Conservation (phyloP, 2,797 vertebrate genomes). For the Characodon lateralis region DNA sequence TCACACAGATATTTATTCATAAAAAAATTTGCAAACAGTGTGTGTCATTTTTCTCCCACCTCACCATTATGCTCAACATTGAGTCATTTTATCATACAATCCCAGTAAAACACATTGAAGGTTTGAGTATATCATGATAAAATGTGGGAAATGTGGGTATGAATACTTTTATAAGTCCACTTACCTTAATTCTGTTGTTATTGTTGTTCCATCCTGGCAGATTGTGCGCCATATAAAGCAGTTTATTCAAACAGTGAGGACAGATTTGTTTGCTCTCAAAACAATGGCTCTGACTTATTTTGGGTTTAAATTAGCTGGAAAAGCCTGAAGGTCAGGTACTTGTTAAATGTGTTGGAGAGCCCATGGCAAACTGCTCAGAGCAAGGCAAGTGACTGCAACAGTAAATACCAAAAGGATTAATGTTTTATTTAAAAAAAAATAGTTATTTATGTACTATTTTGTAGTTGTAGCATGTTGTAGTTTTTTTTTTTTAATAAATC, state of each 20-base stretch:
- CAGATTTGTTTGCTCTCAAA: too few species aligned
- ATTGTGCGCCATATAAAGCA: too few species aligned
- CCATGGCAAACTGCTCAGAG: neutral
- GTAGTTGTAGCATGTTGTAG: neutral
- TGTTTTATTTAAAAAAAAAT: neutral
- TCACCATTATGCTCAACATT: neutral
- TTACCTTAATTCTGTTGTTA: too few species aligned
- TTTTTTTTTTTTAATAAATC: neutral
- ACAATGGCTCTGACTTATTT: too few species aligned
- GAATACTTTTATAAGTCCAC: too few species aligned
- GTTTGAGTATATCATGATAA: too few species aligned
- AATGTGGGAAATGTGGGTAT: too few species aligned
- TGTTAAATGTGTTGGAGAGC: neutral
- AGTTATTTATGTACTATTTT: neutral
- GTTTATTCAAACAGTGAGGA: neutral
- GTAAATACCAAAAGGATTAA: neutral
- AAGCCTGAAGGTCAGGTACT: neutral
- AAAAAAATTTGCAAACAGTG: too few species aligned
- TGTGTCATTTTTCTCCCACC: neutral
- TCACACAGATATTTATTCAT: too few species aligned
- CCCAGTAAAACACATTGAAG: neutral
- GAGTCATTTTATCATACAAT: neutral
- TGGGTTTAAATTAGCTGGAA: too few species aligned
- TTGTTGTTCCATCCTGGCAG: too few species aligned
- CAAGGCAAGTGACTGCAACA: neutral